Base-by-base conservation (phyloP, 2,797 vertebrate genomes). In the Chelon labrosus region DNA sequence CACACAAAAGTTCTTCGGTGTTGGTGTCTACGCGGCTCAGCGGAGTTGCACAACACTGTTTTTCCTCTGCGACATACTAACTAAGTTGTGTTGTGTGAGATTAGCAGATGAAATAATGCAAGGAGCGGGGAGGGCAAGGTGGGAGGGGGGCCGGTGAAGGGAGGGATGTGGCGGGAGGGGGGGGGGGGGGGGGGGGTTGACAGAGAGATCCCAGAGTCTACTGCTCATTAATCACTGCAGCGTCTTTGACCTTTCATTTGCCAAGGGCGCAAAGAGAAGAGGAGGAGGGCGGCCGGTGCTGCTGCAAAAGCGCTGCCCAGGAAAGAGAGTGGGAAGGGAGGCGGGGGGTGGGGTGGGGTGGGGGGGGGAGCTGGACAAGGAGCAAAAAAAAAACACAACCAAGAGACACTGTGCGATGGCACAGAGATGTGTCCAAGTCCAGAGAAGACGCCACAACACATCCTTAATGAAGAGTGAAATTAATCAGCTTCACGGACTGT, bases 181-280 rank as follows among this genome's bases (percentile, higher is more conserved):
- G 92, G 82, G 89, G 85, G 51, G 51, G 44, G 77, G 86, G 76
- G 80, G 92, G 83, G 89, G 85, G 83, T 82, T 94, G 94, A 95
- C 92, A 91, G 92, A 94, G 91, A 93, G 92, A 94, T 94, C 93
- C 92, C 91, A 90, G 94, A 91, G 91, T 94, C 92, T 93, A 93
- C 91, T 91, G 93, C 93, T 94, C 95, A 95, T 95, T 95, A 96
- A 95, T 95, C 94, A 95, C 93, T 93, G 93, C 92, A 93, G 92
- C 90, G 93, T 95, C 93, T 95, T 94, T 95, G 94, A 95, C 95
- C 95, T 96, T 95, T 95, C 94, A 94, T 95, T 95, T 95, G 94
- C 94, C 95, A 96, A 96, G 95, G 95, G 94, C 93, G 82, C 92
- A 88, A 91, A 80, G 79, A 87, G 81, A 88, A 85, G 83, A 92